Base-by-base conservation (phyloP, 2,797 vertebrate species). In the Falco novaeseelandiae region DNA sequence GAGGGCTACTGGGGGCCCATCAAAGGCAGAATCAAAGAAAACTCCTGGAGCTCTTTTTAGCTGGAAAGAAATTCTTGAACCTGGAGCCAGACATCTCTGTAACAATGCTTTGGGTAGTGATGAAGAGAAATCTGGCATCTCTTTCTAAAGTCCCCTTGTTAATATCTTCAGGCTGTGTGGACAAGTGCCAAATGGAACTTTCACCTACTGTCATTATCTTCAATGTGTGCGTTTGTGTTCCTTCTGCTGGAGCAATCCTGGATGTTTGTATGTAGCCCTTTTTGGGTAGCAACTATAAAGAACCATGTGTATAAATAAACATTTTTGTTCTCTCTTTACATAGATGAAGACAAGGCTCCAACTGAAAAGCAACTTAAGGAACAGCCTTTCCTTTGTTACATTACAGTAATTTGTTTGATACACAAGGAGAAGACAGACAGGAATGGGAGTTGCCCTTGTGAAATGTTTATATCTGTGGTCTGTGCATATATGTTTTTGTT, bases 101-200 rank as follows among this genome's bases (percentile, higher is more conserved):
- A 97, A 90, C 87, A 79, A 69, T 83, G 83, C 94, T 65, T 92
- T 76, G 70, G 81, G 92, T 95, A 92, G 44, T 26, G 14, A 42
- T 87, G 77, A 87, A 92, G 92, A 90, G 72, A 93, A 87, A 95
- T 94, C 59, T 97, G 93, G 80, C 94, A 96, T 97, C 81, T 88
- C 26, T 83, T 63, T 89, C 80, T 48, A 61, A 87, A 70, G 57
- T 95, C 22, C 42, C 69, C 89, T 69, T 76, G 34, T 94, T 96
- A 97, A 96, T 97, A 82, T 96, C 92, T 97, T 96, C 96, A 97
- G 94, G 81, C 96, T 97, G 92, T 90, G 83, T 97, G 97, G 97
- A 97, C 46, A 90, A 79, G 46, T 80, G 93, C 93, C 97, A 98
- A 95, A 91, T 65, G 83, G 81, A 95, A 88, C 87, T 92, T 89